Base-by-base conservation (phyloP, 2,113 vertebrate genomes). In the Barbus barbus region DNA sequence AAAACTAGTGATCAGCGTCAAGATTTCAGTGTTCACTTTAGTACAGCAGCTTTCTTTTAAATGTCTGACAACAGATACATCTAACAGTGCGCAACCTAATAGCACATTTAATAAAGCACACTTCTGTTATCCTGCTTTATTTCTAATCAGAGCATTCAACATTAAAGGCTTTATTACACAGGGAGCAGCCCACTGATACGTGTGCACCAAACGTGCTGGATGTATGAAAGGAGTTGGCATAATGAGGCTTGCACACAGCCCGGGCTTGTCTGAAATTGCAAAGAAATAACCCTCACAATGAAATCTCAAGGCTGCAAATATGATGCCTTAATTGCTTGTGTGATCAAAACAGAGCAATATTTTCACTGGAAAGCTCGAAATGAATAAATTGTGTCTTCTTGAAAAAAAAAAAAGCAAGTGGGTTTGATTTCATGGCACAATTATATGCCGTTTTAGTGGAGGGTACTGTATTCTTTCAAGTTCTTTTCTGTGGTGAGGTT, bases 121-220 rank as follows among this genome's bases (percentile, higher is more conserved):
- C 58, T 65, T 20, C 60, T 48, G n/a, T 48, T 44, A 48, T 48
- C 16, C 61, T 1, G 24, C 24, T 48, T 14, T 67, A 11, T 61
- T 74, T 78, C 46, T 69, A 82, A 83, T 80, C 48, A 46, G 44
- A 56, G 33, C n/a, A 74, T 44, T 20, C 22, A 81, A 58, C 46
- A 87, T 83, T 74, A 85, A 83, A 87, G 81, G 69, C 38, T 71
- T 76, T 84, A 16, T 69, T 67, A 71, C 65, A 75, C 1, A 51
- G 53, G n/a, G 18, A 65, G 28, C 38, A 46, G 36, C 26, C 60
- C 58, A n/a, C 60, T 78, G 74, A 51, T 67, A 69, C 69, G 56
- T 72, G 78, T 84, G 82, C 78, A 78, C 83, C 73, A 72, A 84
- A 72, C 78, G 41, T 18, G 38, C 60, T 38, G 41, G 46, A 61